Conservation (phyloP, 2,113 vertebrate species). For the Plecturocebus donacophilus region DNA sequence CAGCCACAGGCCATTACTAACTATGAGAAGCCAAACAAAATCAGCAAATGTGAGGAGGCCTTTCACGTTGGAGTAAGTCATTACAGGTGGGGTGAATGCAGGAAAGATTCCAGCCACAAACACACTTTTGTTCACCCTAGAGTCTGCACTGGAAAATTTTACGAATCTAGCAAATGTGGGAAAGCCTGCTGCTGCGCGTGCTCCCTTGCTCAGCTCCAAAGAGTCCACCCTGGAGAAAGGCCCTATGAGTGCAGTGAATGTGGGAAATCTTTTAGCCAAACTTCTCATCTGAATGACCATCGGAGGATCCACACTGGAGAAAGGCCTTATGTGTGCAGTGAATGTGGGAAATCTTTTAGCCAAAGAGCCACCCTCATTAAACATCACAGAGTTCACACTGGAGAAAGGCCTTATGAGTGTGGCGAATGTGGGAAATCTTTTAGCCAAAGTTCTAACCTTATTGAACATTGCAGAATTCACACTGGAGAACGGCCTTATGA, state of each 20-base stretch:
- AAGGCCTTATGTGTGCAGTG: slow-evolving; percentile 7
- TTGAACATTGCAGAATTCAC: slow-evolving; percentile 26
- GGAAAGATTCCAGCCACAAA: background rate
- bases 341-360: slow-evolving; percentile 48
- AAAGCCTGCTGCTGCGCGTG: background rate
- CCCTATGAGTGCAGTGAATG: slow-evolving; percentile 13
- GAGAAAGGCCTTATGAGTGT: slow-evolving; percentile 39
- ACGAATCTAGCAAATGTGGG: background rate
- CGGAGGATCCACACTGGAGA: slow-evolving; percentile 40
- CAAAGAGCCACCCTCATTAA: slow-evolving; percentile 46
- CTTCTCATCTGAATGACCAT: slow-evolving; percentile 30
- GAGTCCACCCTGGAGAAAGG: background rate
- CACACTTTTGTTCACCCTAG: background rate
- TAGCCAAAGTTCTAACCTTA: background rate
- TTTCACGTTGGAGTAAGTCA: background rate
- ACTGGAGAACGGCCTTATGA: slow-evolving; percentile 43
- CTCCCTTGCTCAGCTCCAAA: background rate
- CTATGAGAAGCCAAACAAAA: background rate
- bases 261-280: slow-evolving; percentile 45
- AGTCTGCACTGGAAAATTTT: background rate
- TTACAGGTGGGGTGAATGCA: background rate
- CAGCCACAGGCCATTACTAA: background rate
- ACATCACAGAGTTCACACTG: slow-evolving; percentile 63
- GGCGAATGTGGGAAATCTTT: slow-evolving; percentile 31
- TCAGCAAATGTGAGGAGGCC: background rate